phyloP scores from a whole-genome alignment of 2,113 vertebrate species.

The Ictalurus furcatus region DNA sequence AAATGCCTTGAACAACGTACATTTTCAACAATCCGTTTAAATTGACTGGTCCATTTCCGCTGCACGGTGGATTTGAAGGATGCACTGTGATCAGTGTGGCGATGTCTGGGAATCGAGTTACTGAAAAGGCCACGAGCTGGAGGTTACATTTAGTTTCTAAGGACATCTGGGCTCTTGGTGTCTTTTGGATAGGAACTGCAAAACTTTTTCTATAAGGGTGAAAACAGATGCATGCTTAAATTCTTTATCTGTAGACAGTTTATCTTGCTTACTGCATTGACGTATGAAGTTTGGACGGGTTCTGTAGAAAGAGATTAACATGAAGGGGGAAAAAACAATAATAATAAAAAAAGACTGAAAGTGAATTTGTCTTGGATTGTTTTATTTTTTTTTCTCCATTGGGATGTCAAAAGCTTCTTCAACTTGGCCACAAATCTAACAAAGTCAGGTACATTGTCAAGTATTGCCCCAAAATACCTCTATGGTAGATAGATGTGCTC shows the following conservation, averaged over 20 bases:
- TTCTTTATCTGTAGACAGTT: slow-evolving; percentile 51
- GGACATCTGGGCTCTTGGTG: slow-evolving; percentile 48
- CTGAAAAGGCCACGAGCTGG: slow-evolving; percentile 3
- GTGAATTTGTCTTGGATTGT: slow-evolving; percentile 14
- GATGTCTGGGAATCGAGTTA: slow-evolving; percentile 1
- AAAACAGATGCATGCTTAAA: slow-evolving; percentile 53
- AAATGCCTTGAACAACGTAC: slow-evolving; percentile 39
- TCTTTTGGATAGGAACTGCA: slow-evolving; percentile 43
- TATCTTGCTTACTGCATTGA: slow-evolving; percentile 44
- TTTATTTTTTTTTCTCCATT: slow-evolving; percentile 33
- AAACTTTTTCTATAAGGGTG: slow-evolving; percentile 46
- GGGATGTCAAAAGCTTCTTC: slow-evolving; percentile 50
- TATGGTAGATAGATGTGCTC: background rate
- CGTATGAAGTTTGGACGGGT: slow-evolving; percentile 32
- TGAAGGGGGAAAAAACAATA: slow-evolving; percentile 56
- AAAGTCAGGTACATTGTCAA: background rate
- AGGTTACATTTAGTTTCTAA: slow-evolving; percentile 37
- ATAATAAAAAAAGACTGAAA: slow-evolving; percentile 45
- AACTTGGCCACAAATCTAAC: background rate
- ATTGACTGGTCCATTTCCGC: slow-evolving; percentile 44
- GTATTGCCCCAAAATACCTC: background rate
- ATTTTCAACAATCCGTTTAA: background rate
- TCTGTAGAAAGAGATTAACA: slow-evolving; percentile 43
- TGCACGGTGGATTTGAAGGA: background rate
- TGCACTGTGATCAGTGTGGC: slow-evolving; percentile 1